Evolutionary conservation across 2,888 invertebrate species (phyloP), one percentile per base, ranked within the genome.

Genomic region (Sycophila texana): DNA sequence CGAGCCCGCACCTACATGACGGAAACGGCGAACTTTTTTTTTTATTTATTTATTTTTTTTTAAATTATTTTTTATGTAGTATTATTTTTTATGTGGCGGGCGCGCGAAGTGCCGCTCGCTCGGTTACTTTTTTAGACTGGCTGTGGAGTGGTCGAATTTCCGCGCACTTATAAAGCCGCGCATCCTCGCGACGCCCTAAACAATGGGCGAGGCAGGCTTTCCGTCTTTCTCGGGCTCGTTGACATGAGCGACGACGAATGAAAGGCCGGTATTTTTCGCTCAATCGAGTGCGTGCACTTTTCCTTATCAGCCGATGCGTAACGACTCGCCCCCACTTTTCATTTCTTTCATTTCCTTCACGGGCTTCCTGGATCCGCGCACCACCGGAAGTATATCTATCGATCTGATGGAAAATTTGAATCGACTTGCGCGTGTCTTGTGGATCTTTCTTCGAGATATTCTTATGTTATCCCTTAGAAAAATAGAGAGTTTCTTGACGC

Each of bases 281-380:
- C 77, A 74, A 77, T 77, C 81, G 77, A 76, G n/a, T 67, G 47
- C 58, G 20, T 67, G 71, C 30, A 74, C 77, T 74, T 81, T 81
- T 79, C 77, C 77, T 77, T 67, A 22, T 66, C 63, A 79, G 61
- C 3, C 77, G 57, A 22, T 79, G 81, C 81, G 74, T 79, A 57
- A 79, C 73, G 65, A 30, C 18, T 26, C 57, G 26, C 53, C n/a
- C 53, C 58, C 47, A 16, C 30, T 30, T 14, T 14, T 14, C 14
- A 66, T 20, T 49, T 61, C 55, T 18, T 74, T 55, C 30, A 39
- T 63, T 79, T 66, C 71, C 66, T 49, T 55, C 22, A 47, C 39
- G 18, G 51, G 65, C 60, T 74, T 63, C 66, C 68, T 26, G 39
- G 51, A 4, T 49, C 51, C n/a, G 14, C n/a, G 14, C n/a, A 16